Conservation (phyloP, 23 tunicate species). For the Ascidia mentula region DNA sequence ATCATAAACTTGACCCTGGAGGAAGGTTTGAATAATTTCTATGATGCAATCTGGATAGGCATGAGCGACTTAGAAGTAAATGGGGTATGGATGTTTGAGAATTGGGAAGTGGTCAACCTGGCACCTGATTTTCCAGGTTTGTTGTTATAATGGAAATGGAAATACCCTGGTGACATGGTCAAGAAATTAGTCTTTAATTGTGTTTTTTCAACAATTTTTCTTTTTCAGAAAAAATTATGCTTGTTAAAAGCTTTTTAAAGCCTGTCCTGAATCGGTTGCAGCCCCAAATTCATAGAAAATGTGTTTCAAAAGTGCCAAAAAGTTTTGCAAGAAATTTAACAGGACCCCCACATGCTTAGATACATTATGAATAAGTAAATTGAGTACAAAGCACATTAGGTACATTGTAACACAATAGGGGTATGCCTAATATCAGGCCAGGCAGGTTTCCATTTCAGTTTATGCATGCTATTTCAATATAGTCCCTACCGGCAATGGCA, state of each 20-base stretch:
- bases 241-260: too few relatives aligned
- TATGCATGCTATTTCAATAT: background rate
- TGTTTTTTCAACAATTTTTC: background rate
- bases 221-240: too few relatives aligned
- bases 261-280: background rate
- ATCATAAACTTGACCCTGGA: background rate
- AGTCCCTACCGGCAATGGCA: background rate
- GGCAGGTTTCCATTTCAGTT: too few relatives aligned
- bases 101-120: background rate
- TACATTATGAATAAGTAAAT: too few relatives aligned
- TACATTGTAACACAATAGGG: too few relatives aligned
- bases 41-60: background rate
- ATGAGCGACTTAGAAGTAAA: background rate
- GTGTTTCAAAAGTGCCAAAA: too few relatives aligned
- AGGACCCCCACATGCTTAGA: too few relatives aligned
- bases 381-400: too few relatives aligned
- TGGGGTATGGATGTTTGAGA: background rate
- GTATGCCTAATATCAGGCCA: too few relatives aligned
- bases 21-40: background rate
- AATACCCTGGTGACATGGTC: background rate
- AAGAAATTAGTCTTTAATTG: background rate
- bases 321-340: too few relatives aligned
- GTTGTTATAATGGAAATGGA: background rate
- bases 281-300: too few relatives aligned
- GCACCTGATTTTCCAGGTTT: background rate